Conservation (phyloP, 2,113 vertebrate species). For the Peromyscus polionotus region DNA sequence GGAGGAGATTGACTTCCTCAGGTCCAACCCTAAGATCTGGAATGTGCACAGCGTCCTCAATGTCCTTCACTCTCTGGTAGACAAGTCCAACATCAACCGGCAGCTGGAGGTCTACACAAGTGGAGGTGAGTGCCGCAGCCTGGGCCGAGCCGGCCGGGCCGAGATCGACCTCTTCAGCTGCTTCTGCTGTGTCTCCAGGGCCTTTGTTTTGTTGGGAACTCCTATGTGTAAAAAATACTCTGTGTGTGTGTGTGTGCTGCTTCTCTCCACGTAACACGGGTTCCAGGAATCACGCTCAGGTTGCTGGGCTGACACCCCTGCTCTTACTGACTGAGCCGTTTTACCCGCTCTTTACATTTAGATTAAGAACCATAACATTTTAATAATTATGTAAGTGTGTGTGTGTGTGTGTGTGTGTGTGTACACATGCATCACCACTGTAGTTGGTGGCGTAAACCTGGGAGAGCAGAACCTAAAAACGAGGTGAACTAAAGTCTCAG, state of each 20-base stretch:
- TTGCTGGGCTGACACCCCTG: no score
- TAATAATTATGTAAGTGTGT: neutral
- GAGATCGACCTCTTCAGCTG: rapidly evolving
- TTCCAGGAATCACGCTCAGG: neutral
- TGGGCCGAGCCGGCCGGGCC: neutral
- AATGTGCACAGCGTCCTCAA: conserved; percentile 99
- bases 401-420: neutral
- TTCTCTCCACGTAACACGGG: neutral
- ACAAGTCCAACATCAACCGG: conserved; percentile 99
- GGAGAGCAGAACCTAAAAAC: neutral
- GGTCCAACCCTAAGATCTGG: conserved; percentile 99
- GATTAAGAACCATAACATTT: neutral
- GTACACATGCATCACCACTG: no score
- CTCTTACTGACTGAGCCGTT: neutral
- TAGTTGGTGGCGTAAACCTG: neutral
- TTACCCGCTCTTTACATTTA: neutral
- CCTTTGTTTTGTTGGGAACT: neutral
- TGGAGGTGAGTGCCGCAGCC: conserved; percentile 90
- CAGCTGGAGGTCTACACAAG: conserved; percentile 99
- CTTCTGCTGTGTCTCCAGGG: neutral
- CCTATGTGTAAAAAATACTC: neutral
- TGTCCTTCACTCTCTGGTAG: conserved; percentile 97
- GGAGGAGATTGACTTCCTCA: conserved; percentile 98
- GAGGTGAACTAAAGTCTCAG: neutral
- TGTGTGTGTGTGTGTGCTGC: neutral